Conservation (phyloP, 1,140 invertebrate species). For the Pentalonia nigronervosa region DNA sequence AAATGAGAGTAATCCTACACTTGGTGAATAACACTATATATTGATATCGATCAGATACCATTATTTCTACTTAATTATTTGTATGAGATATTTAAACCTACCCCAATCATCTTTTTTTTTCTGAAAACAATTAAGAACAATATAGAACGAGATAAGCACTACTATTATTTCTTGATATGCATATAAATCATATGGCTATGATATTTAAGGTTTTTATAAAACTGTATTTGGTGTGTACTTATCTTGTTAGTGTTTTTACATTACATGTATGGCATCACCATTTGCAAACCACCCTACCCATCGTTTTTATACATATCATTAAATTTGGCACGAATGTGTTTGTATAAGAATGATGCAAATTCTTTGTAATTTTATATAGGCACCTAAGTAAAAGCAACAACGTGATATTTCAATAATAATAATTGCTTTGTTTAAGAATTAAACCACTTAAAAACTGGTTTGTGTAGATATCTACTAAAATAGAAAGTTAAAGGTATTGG, state of each 20-base stretch:
- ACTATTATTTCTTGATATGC: not conserved
- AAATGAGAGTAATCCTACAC: not conserved
- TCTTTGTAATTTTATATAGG: not conserved
- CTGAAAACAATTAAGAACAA: not conserved
- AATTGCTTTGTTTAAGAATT: not conserved
- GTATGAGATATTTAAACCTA: not conserved
- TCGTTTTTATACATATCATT: not conserved
- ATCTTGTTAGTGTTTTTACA: not conserved
- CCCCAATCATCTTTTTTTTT: not conserved
- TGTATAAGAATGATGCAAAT: not conserved
- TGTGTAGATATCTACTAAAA: not conserved
- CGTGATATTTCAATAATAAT: not conserved
- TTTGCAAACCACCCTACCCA: not conserved
- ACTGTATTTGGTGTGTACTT: not conserved
- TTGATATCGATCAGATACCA: not conserved
- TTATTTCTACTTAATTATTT: not conserved
- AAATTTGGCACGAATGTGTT: not conserved
- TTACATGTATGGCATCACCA: not conserved
- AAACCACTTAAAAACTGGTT: constrained; percentile 10
- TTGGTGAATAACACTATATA: not conserved
- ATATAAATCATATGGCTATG: not conserved
- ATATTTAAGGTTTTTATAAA: not conserved
- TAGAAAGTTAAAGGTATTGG: not conserved
- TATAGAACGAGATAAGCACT: not conserved
- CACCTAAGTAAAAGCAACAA: not conserved